phyloP scores from a whole-genome alignment of 1,140 invertebrate genomes.

The Anthonomus grandis region DNA sequence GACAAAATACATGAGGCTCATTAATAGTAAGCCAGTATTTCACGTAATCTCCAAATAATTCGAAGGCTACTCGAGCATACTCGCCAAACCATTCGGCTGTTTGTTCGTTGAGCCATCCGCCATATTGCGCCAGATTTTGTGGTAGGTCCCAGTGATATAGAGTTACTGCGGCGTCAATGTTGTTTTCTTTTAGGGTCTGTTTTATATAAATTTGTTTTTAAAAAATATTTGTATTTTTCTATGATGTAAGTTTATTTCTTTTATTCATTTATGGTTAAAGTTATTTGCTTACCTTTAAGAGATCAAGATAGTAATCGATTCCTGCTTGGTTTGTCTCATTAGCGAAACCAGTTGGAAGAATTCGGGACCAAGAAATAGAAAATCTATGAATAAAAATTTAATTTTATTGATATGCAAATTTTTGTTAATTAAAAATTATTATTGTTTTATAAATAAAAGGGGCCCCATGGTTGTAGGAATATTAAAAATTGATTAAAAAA shows the following conservation, averaged over 20 bases:
- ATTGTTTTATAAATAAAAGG: not conserved
- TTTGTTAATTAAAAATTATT: not conserved
- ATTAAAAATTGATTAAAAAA: not conserved
- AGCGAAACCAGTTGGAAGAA: slow-evolving; percentile 49
- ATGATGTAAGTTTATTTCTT: not conserved
- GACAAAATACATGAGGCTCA: slow-evolving; percentile 19
- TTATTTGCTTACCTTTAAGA: slow-evolving; percentile 6
- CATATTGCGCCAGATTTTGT: slow-evolving; percentile 38
- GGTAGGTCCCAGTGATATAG: slow-evolving; percentile 43
- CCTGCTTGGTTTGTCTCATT: slow-evolving; percentile 11
- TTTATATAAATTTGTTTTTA: slow-evolving; percentile 8
- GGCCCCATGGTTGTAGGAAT: too few species aligned
- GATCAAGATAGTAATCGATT: slow-evolving; percentile 8
- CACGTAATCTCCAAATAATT: slow-evolving; percentile 22
- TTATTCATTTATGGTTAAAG: too few species aligned
- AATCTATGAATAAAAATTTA: slow-evolving; percentile 49
- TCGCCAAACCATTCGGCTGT: slow-evolving; percentile 29
- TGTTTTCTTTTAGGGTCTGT: slow-evolving; percentile 40
- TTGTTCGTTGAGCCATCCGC: slow-evolving; percentile 40
- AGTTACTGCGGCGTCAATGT: slow-evolving; percentile 62
- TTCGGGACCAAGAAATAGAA: slow-evolving; percentile 59
- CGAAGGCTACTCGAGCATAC: slow-evolving; percentile 43
- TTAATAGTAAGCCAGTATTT: slow-evolving; percentile 47
- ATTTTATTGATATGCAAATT: not conserved
- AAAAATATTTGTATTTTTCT: not conserved